Evolutionary conservation across 2,888 invertebrate species (phyloP).

Genomic region (Xanthia icteritia): DNA sequence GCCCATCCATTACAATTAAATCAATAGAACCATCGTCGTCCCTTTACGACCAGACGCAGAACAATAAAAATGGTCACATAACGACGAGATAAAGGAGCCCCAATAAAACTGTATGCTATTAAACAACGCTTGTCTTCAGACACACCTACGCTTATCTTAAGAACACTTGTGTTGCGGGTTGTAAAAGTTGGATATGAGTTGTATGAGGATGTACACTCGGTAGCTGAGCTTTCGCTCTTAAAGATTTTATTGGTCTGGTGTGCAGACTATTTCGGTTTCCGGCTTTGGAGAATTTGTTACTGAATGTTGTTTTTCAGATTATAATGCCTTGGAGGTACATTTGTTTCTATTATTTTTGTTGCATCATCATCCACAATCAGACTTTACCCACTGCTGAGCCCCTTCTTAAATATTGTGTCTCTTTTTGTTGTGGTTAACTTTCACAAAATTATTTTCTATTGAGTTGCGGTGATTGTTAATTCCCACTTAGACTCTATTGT

Average conservation of each 20-base stretch:
- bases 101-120: constrained; percentile 59
- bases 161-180: constrained; percentile 43
- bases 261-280: neutral
- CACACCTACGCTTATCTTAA: constrained; percentile 52
- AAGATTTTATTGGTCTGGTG: neutral
- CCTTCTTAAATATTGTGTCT: neutral
- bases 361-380: neutral
- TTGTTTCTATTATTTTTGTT: neutral
- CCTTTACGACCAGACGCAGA: constrained; percentile 50
- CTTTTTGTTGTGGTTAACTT: neutral
- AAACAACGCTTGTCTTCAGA: constrained; percentile 48
- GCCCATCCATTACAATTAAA: constrained; percentile 49
- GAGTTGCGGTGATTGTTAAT: neutral
- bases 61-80: constrained; percentile 55
- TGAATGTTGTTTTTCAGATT: neutral
- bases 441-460: neutral
- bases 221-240: constrained; percentile 20
- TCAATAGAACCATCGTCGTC: constrained; percentile 45
- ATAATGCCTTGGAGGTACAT: neutral
- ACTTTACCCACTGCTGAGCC: neutral
- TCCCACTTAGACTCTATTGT: neutral
- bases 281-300: neutral
- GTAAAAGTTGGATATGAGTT: constrained; percentile 36
- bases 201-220: constrained; percentile 22
- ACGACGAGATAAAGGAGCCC: constrained; percentile 58